phyloP scores from a whole-genome alignment of 2,113 vertebrate species.

The Lepus timidus region DNA sequence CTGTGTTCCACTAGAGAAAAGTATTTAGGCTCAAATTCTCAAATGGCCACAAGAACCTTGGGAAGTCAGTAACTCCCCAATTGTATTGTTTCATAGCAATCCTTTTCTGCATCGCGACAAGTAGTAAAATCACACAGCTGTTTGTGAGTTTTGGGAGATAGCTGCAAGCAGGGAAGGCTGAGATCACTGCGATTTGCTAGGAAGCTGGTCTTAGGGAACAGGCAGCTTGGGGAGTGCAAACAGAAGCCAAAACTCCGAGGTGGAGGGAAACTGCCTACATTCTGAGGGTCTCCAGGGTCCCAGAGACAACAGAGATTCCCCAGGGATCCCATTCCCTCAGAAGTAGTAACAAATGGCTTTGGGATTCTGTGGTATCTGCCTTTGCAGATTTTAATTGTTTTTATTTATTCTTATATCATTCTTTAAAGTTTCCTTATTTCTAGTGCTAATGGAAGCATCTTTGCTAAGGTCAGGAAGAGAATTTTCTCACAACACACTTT shows the following conservation, averaged over 20 bases:
- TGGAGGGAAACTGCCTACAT: neutral
- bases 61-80: neutral
- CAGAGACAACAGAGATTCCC: neutral
- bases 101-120: neutral
- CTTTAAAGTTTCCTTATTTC: neutral
- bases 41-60: neutral
- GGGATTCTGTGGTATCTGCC: neutral
- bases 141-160: neutral
- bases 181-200: neutral
- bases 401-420: neutral
- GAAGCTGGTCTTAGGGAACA: neutral
- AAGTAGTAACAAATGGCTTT: neutral
- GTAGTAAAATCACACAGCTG: neutral
- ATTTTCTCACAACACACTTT: neutral
- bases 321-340: neutral
- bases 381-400: slow-evolving; percentile 31
- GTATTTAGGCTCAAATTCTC: neutral
- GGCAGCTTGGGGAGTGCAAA: neutral
- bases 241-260: neutral
- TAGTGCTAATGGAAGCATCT: neutral
- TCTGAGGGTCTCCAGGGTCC: neutral
- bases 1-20: neutral
- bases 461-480: neutral
- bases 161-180: neutral
- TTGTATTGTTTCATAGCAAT: neutral